These are phyloP conservation scores for Lobophora halterata DNA, from an alignment of 2,888 invertebrate species.

Conservation along the genomic window DNA sequence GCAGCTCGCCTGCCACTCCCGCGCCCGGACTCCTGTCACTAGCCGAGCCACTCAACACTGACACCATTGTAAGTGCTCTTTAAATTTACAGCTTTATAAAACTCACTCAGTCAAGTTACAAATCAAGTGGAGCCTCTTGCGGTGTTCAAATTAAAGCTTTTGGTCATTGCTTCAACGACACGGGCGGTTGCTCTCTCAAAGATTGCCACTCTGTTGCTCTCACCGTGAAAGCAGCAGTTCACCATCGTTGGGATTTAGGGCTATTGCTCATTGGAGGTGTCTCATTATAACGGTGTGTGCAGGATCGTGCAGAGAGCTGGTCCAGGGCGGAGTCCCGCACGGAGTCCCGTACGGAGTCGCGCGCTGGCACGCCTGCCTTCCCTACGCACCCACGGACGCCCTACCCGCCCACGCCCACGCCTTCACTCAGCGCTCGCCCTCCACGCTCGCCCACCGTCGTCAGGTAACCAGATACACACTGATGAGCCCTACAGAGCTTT, in stretches of 20 bases:
- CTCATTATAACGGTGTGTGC: constrained; percentile 2
- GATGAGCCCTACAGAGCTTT: too few relatives aligned
- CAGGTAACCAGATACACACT: constrained; percentile 47
- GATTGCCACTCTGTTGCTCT: too few relatives aligned
- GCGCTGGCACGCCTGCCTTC: constrained; percentile 96
- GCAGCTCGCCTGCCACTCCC: constrained; percentile 59
- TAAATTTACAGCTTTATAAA: neutral
- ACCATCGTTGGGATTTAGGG: too few relatives aligned
- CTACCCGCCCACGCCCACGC: constrained; percentile 88
- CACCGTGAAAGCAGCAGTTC: too few relatives aligned
- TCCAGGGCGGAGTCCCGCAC: constrained; percentile 81
- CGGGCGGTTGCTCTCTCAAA: too few relatives aligned
- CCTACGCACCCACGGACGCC: constrained; percentile 95
- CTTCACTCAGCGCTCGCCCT: constrained; percentile 85
- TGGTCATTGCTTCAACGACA: too few relatives aligned
- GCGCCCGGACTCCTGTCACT: constrained; percentile 73
- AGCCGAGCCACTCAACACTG: constrained; percentile 60
- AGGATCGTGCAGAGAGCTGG: constrained; percentile 85
- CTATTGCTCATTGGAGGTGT: too few relatives aligned
- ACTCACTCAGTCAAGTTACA: too few relatives aligned
- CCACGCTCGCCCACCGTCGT: constrained; percentile 87
- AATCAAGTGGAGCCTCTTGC: too few relatives aligned
- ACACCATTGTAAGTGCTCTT: constrained; percentile 52
- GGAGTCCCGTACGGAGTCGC: constrained; percentile 83
- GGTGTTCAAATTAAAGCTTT: too few relatives aligned